phyloP scores from a whole-genome alignment of 2,113 vertebrate genomes.

The Mustela lutreola region DNA sequence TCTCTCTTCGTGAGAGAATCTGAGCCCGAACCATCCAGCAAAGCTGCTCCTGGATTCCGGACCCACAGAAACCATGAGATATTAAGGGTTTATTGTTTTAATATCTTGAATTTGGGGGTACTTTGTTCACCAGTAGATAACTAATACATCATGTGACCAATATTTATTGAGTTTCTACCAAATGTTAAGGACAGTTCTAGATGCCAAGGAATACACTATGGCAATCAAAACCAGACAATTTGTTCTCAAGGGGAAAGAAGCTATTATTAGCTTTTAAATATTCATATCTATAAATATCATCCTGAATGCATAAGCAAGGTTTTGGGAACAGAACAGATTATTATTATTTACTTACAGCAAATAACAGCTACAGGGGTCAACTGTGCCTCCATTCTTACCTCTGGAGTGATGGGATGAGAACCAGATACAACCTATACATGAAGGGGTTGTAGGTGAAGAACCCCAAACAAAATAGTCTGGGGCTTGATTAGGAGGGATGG shows the following conservation, averaged over 20 bases:
- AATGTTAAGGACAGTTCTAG: neutral
- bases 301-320: neutral
- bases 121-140: neutral
- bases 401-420: neutral
- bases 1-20: neutral
- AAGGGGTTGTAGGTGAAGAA: neutral
- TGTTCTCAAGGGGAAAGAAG: neutral
- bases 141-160: neutral
- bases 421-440: neutral
- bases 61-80: neutral
- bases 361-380: neutral
- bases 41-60: neutral
- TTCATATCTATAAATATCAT: neutral
- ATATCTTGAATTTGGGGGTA: neutral
- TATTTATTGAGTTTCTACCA: neutral
- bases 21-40: neutral
- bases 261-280: neutral
- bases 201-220: neutral
- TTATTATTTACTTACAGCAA: neutral
- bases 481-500: neutral
- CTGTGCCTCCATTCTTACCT: neutral
- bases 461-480: neutral
- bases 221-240: neutral
- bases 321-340: neutral
- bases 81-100: neutral